These are phyloP conservation scores for Pegoplata infirma DNA, from an alignment of 2,888 invertebrate species.

Conservation along the genomic window DNA sequence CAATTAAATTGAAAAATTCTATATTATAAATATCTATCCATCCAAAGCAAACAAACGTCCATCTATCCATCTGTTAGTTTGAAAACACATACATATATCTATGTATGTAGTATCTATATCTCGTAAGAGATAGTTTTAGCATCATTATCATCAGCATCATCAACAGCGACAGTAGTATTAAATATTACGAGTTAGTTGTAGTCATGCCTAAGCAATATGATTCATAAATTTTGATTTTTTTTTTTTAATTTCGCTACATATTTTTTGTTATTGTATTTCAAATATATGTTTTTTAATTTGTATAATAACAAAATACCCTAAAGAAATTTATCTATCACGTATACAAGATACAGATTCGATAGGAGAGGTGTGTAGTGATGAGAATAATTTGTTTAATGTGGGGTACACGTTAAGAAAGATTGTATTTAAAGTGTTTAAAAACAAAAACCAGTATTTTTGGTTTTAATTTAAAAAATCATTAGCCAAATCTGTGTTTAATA, in stretches of 20 bases:
- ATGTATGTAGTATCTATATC: background rate
- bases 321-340: conserved; percentile 46
- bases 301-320: conserved; percentile 21
- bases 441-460: too few species aligned
- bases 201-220: background rate
- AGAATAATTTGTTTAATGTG: conserved; percentile 8
- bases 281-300: too few species aligned
- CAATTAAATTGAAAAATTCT: conserved; percentile 57
- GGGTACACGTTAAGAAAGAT: conserved; percentile 10
- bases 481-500: too few species aligned
- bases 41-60: conserved; percentile 3
- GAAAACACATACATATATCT: background rate
- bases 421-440: too few species aligned
- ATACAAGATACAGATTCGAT: conserved; percentile 28
- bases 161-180: background rate
- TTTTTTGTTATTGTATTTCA: background rate
- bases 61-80: background rate
- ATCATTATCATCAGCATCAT: background rate
- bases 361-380: background rate
- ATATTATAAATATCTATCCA: conserved; percentile 4
- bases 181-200: background rate
- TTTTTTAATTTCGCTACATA: background rate
- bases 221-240: background rate
- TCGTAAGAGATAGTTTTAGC: background rate
- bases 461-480: too few species aligned